phyloP scores from a whole-genome alignment of 2,797 vertebrate species.

The Necrosyrtes monachus region DNA sequence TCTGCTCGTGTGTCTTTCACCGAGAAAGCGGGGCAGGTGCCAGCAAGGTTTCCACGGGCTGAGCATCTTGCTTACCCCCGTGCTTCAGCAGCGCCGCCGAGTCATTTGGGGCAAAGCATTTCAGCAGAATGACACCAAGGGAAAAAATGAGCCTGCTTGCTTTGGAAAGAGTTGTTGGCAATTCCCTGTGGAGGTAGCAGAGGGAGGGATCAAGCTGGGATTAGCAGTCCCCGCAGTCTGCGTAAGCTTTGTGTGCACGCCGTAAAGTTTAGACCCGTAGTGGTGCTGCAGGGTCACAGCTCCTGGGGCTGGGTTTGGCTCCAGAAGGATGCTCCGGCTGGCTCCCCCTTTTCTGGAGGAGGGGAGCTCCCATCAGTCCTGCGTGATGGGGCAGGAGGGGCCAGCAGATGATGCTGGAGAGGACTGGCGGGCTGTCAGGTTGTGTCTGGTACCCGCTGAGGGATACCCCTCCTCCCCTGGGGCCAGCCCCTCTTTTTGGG shows the following conservation, averaged over 20 bases:
- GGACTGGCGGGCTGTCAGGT: neutral
- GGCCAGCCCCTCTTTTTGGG: neutral
- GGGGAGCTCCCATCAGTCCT: accelerated
- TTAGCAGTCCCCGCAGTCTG: neutral
- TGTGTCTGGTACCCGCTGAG: neutral
- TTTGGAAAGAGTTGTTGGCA: constrained; percentile 30
- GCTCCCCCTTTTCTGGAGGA: neutral
- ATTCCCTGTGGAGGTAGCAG: neutral
- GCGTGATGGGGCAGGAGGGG: neutral
- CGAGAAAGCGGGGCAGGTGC: neutral
- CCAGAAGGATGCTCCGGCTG: neutral
- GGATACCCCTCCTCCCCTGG: neutral
- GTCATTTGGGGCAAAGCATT: neutral
- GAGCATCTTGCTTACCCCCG: neutral
- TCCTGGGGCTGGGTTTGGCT: neutral
- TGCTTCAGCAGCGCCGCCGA: accelerated
- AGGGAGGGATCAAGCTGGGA: neutral
- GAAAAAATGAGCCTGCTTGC: constrained; percentile 33
- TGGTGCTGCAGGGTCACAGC: neutral
- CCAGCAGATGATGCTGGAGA: neutral
- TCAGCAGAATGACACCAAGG: constrained; percentile 8
- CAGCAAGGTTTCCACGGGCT: neutral
- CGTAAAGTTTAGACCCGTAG: neutral
- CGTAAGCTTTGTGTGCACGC: accelerated
- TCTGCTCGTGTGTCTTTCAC: neutral